Evolutionary conservation across 2,797 vertebrate species (phyloP).

Genomic region (Pseudomugil tenellus): DNA sequence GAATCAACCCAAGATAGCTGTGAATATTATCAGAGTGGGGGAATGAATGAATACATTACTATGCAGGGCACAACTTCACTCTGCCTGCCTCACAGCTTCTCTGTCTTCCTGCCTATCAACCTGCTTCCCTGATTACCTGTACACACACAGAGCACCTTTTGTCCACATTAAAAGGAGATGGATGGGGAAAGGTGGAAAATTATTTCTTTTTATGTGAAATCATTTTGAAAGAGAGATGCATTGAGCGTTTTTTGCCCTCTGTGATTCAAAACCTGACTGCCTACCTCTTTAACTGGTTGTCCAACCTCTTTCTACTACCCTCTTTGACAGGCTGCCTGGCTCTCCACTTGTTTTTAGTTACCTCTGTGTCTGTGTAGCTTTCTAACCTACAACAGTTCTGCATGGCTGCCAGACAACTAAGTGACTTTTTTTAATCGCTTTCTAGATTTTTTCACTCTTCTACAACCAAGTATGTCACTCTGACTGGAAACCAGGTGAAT

Average conservation of each 20-base stretch:
- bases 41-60: slow-evolving; percentile 74
- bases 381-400: slow-evolving; percentile 24
- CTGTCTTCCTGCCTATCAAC: slow-evolving; percentile 68
- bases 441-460: slow-evolving; percentile 2
- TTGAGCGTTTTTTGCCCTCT: slow-evolving; percentile 23
- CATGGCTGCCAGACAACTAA: slow-evolving; percentile 27
- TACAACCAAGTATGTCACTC: neutral
- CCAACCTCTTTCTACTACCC: slow-evolving; percentile 43
- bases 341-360: slow-evolving; percentile 46
- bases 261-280: slow-evolving; percentile 20
- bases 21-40: slow-evolving; percentile 70
- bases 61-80: slow-evolving; percentile 70
- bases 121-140: slow-evolving; percentile 69
- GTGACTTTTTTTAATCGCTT: neutral
- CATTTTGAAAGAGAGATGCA: slow-evolving; percentile 42
- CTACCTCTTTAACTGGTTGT: slow-evolving; percentile 29
- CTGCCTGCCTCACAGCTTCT: slow-evolving; percentile 70
- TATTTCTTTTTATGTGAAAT: slow-evolving; percentile 58
- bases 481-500: neutral
- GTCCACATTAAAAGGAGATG: slow-evolving; percentile 56
- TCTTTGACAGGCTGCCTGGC: slow-evolving; percentile 48
- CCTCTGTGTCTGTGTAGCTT: slow-evolving; percentile 36
- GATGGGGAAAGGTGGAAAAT: slow-evolving; percentile 50
- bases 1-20: slow-evolving; percentile 71
- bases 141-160: slow-evolving; percentile 66